These are phyloP conservation scores for Drosophila neocordata DNA, from an alignment of 1,140 invertebrate genomes.

Conservation along the genomic window DNA sequence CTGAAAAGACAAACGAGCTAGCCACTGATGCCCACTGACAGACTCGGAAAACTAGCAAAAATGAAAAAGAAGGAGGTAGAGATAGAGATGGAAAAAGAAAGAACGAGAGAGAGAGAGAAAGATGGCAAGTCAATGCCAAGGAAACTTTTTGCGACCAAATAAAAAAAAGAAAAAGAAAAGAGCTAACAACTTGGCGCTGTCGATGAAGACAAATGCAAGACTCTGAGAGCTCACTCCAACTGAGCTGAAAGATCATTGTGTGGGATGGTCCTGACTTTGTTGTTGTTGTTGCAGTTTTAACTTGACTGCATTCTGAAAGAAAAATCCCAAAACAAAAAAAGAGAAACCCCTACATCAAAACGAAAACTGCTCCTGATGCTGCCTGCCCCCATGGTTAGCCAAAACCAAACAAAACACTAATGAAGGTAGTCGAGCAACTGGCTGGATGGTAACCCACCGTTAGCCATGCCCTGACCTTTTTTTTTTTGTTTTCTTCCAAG, in stretches of 20 bases:
- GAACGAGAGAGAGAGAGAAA: constrained; percentile 10
- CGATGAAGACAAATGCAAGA: constrained; percentile 80
- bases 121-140: constrained; percentile 18
- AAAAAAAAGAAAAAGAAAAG: constrained; percentile 79
- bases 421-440: constrained; percentile 65
- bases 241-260: constrained; percentile 1
- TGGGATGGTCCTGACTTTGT: background rate
- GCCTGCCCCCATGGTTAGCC: constrained; percentile 66
- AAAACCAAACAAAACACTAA: constrained; percentile 79
- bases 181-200: constrained; percentile 75
- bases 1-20: constrained; percentile 77
- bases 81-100: constrained; percentile 36
- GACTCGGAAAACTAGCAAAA: constrained; percentile 45
- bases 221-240: constrained; percentile 28
- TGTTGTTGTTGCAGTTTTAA: background rate
- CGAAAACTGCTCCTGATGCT: constrained; percentile 24
- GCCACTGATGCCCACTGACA: constrained; percentile 73
- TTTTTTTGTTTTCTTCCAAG: constrained; percentile 12
- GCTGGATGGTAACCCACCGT: constrained; percentile 39
- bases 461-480: constrained; percentile 28
- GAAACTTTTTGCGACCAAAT: constrained; percentile 65
- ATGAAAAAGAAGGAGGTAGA: constrained; percentile 1
- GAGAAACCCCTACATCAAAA: constrained; percentile 54
- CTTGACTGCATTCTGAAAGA: background rate
- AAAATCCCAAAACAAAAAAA: constrained; percentile 4